Conservation (phyloP, 2,888 invertebrate genomes). For the Clepsis dumicolana region DNA sequence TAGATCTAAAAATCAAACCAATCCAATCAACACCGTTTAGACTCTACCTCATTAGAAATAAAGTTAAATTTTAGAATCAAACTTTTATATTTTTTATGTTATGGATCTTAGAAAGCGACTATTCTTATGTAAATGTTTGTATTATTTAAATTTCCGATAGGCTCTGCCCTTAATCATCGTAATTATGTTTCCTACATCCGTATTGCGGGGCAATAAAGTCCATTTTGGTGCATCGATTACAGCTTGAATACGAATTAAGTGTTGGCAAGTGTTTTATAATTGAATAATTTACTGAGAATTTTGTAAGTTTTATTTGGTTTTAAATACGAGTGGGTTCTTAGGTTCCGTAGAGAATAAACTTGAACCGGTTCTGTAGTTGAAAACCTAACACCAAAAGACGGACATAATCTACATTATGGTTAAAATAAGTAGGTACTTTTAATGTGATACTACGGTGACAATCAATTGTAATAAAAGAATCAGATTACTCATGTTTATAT, state of each 20-base stretch:
- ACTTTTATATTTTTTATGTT: neutral
- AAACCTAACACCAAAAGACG: too few species aligned
- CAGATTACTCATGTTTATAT: too few species aligned
- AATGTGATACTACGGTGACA: too few species aligned
- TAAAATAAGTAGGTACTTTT: too few species aligned
- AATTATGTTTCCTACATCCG: neutral
- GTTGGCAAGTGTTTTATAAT: slow-evolving; percentile 38
- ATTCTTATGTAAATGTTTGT: slow-evolving; percentile 40
- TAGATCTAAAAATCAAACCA: slow-evolving; percentile 11
- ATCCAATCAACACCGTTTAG: neutral
- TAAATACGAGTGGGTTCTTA: neutral
- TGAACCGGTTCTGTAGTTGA: neutral
- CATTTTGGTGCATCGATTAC: neutral
- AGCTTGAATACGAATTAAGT: slow-evolving; percentile 25
- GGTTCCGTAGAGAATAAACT: slow-evolving; percentile 6
- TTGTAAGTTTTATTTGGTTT: slow-evolving; percentile 36
- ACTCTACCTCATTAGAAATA: neutral
- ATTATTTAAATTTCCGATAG: slow-evolving; percentile 38
- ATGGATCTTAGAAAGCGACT: slow-evolving; percentile 32
- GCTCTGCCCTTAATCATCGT: slow-evolving; percentile 23
- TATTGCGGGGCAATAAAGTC: slow-evolving; percentile 22
- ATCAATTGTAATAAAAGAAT: too few species aligned
- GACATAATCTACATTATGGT: too few species aligned
- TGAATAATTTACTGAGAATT: slow-evolving; percentile 34
- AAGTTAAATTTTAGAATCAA: neutral